A percentile compares a stretch with the other conserved stretches of the same genome.
Conservation (phyloP, 2,888 invertebrate genomes). For the Pterostichus madidus region DNA sequence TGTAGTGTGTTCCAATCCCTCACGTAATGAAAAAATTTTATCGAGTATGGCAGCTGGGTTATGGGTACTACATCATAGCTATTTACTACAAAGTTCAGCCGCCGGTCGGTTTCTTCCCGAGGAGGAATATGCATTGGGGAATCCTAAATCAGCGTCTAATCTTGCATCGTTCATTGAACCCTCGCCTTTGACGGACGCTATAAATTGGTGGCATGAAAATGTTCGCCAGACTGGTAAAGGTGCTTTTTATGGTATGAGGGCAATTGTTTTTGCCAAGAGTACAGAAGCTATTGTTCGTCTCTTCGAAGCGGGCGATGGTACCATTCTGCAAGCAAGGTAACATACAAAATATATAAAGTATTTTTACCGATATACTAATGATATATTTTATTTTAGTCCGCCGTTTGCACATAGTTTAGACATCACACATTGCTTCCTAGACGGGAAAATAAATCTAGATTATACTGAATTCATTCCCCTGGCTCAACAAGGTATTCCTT, state of each 20-base stretch:
- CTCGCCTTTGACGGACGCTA: conserved; percentile 79
- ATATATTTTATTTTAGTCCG: conserved; percentile 76
- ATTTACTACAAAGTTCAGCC: conserved; percentile 84
- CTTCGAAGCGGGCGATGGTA: conserved; percentile 88
- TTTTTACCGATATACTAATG: neutral
- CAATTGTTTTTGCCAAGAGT: conserved; percentile 82
- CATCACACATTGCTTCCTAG: conserved; percentile 87
- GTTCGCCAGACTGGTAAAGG: conserved; percentile 76
- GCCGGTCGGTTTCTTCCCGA: conserved; percentile 84
- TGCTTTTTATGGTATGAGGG: conserved; percentile 77
- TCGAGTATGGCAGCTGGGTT: conserved; percentile 92
- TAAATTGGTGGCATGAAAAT: conserved; percentile 85
- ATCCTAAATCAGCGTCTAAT: conserved; percentile 80
- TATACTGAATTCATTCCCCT: conserved; percentile 72
- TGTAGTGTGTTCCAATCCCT: conserved; percentile 86
- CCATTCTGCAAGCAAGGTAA: conserved; percentile 82
- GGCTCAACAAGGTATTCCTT: conserved; percentile 74
- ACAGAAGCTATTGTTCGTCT: conserved; percentile 84
- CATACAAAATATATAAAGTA: conserved; percentile 67
- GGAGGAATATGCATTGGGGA: conserved; percentile 92
- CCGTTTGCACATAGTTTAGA: conserved; percentile 79
- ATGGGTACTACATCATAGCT: conserved; percentile 92
- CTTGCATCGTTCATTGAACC: conserved; percentile 77
- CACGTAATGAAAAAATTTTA: conserved; percentile 92
- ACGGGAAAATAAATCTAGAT: conserved; percentile 76